These are phyloP conservation scores for Melieria crassipennis DNA, from an alignment of 2,888 invertebrate genomes.

Conservation along the genomic window DNA sequence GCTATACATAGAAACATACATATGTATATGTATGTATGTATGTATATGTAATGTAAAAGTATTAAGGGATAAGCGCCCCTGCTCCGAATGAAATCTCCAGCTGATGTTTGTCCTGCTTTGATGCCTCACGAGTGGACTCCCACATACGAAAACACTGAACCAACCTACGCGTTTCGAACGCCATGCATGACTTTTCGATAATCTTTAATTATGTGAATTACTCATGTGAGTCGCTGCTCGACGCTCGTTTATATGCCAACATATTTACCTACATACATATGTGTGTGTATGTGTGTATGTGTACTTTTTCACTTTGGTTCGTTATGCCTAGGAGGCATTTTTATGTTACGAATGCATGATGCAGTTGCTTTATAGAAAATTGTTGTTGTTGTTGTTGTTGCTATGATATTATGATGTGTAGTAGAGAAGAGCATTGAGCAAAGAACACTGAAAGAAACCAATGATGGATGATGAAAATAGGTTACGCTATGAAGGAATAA, in stretches of 20 bases:
- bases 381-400: no score
- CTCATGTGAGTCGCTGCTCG: conserved; percentile 28
- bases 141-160: neutral
- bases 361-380: no score
- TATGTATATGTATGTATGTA: neutral
- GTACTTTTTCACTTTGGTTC: no score
- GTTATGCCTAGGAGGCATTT: no score
- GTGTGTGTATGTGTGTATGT: neutral
- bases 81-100: neutral
- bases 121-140: neutral
- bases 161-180: conserved; percentile 28
- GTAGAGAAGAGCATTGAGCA: no score
- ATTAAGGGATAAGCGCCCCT: neutral
- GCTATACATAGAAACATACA: neutral
- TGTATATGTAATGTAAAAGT: neutral
- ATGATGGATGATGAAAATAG: no score
- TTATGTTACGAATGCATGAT: no score
- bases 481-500: no score
- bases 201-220: conserved; percentile 43
- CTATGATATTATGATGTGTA: no score
- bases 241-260: conserved; percentile 1
- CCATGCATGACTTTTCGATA: conserved; percentile 41
- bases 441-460: no score
- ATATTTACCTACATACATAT: neutral
- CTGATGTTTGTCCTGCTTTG: conserved; percentile 6